Conservation (phyloP, 2,113 vertebrate genomes). For the Zapus hudsonius region DNA sequence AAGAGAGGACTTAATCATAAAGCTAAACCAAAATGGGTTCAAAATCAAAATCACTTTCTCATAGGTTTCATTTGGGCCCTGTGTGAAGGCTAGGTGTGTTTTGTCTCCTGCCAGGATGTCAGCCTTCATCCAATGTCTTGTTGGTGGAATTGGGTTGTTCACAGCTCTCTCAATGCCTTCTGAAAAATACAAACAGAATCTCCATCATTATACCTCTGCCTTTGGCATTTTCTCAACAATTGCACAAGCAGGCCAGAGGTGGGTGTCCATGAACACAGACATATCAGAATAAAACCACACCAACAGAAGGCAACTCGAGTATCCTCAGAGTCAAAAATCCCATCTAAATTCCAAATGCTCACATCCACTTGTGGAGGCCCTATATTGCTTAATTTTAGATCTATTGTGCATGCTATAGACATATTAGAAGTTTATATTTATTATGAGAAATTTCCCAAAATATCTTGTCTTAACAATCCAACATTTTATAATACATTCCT, state of each 20-base stretch:
- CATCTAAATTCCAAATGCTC: neutral
- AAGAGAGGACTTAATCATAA: too few species aligned
- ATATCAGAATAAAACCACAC: neutral
- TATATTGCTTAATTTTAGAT: neutral
- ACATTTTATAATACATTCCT: conserved; percentile 5
- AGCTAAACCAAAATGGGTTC: too few species aligned
- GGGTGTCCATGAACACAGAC: neutral
- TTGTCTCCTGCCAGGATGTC: too few species aligned
- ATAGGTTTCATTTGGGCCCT: too few species aligned
- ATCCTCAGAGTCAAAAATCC: neutral
- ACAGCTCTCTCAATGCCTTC: too few species aligned
- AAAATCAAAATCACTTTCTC: too few species aligned
- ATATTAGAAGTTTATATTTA: neutral
- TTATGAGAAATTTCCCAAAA: neutral
- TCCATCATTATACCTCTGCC: neutral
- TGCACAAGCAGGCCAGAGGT: neutral
- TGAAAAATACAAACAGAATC: too few species aligned
- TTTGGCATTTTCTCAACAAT: neutral
- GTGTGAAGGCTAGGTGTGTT: too few species aligned
- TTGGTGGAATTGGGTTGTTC: too few species aligned
- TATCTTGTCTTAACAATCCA: neutral
- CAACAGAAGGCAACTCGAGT: neutral
- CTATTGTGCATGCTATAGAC: accelerated
- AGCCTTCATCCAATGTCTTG: too few species aligned
- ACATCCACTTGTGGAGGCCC: neutral